Evolutionary conservation across 2,888 invertebrate genomes (phyloP).

Genomic region (Amiota minor): DNA sequence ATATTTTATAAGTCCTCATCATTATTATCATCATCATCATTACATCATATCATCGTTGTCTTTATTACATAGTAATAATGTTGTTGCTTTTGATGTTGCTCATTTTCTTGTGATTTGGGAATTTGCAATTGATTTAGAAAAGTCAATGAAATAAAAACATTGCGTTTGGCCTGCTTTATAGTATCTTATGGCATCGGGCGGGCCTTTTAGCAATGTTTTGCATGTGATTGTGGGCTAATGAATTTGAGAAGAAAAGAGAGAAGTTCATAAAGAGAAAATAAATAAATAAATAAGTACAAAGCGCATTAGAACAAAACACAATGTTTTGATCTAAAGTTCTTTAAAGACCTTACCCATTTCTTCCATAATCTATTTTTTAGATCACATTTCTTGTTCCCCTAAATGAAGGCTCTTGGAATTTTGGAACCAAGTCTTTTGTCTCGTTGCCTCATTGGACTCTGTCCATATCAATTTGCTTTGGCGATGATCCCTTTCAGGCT

Average conservation of each 20-base stretch:
- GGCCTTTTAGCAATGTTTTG: too few species aligned
- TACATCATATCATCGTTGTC: neutral
- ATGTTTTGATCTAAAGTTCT: slow-evolving; percentile 34
- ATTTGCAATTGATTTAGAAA: slow-evolving; percentile 51
- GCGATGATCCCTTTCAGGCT: too few species aligned
- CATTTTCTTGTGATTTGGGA: slow-evolving; percentile 47
- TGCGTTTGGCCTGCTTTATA: slow-evolving; percentile 6
- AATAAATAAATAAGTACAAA: slow-evolving; percentile 10
- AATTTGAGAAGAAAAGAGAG: too few species aligned
- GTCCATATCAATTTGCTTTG: too few species aligned
- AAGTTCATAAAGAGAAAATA: slow-evolving; percentile 25
- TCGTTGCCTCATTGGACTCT: too few species aligned
- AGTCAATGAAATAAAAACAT: slow-evolving; percentile 44
- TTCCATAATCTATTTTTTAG: slow-evolving; percentile 6
- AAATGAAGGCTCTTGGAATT: too few species aligned
- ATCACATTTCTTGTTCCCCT: too few species aligned
- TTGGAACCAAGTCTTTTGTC: too few species aligned
- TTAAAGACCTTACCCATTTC: slow-evolving; percentile 24
- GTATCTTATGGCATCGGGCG: too few species aligned
- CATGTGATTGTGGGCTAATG: too few species aligned
- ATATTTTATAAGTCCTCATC: neutral
- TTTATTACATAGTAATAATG: neutral
- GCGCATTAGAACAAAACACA: slow-evolving; percentile 8
- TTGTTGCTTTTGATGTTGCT: slow-evolving; percentile 32
- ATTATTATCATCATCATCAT: neutral